These are phyloP conservation scores for Acestrorhynchus altus DNA, from an alignment of 2,797 vertebrate species.

Conservation along the genomic window DNA sequence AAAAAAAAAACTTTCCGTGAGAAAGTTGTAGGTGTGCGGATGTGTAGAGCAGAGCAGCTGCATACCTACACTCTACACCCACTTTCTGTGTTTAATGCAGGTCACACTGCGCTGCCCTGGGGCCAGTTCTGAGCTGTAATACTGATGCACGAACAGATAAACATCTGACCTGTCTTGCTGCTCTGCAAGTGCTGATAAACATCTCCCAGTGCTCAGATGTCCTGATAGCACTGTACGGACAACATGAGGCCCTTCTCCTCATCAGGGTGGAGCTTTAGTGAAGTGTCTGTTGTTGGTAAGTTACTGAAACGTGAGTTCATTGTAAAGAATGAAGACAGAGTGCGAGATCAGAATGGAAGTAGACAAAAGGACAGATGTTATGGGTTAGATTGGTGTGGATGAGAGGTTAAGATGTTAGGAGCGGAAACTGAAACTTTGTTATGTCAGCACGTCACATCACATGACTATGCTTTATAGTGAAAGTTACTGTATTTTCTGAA, in stretches of 20 bases:
- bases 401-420: no score
- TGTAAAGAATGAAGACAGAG: no score
- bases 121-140: slow-evolving; percentile 23
- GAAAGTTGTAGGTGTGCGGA: slow-evolving; percentile 51
- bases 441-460: no score
- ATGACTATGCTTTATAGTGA: no score
- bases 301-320: not conserved
- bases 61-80: slow-evolving; percentile 3
- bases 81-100: slow-evolving; percentile 16
- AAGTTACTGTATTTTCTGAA: no score
- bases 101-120: slow-evolving; percentile 21
- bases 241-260: slow-evolving; percentile 3
- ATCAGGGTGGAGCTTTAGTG: not conserved
- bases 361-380: no score
- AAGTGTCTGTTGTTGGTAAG: not conserved
- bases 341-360: no score
- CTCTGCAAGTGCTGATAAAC: slow-evolving; percentile 28
- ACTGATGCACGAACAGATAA: slow-evolving; percentile 38
- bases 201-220: slow-evolving; percentile 24
- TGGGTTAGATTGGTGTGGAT: no score
- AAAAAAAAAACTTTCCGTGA: slow-evolving; percentile 58
- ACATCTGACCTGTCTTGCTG: slow-evolving; percentile 16
- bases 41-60: slow-evolving; percentile 9
- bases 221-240: slow-evolving; percentile 11
- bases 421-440: no score